Percentiles rank a stretch among this genome's conserved stretches.
Evolutionary conservation across 1,140 invertebrate genomes (phyloP).

Genomic region (Augochlora pura): DNA sequence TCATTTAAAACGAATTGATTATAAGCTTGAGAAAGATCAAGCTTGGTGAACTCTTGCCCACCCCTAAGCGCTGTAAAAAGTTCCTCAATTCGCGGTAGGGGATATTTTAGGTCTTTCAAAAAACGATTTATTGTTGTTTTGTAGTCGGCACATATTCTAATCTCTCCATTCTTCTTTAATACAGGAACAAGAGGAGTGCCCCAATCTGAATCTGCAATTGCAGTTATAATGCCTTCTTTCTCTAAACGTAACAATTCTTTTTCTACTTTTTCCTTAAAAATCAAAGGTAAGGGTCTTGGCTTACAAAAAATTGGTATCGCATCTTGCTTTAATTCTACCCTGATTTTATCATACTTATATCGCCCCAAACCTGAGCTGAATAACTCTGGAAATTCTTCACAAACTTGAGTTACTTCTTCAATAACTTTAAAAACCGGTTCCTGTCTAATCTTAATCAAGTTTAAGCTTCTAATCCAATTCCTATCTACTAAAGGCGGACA

Average conservation of each 20-base stretch:
- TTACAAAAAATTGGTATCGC: not conserved
- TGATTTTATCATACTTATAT: not conserved
- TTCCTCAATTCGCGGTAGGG: too few relatives aligned
- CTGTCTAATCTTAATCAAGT: not conserved
- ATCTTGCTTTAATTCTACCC: not conserved
- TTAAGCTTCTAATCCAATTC: not conserved
- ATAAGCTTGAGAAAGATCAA: too few relatives aligned
- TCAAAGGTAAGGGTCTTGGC: not conserved
- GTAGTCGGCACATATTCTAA: not conserved
- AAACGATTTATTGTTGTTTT: too few relatives aligned
- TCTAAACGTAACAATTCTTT: not conserved
- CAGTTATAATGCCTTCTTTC: not conserved
- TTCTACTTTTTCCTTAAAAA: not conserved
- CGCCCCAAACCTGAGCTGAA: not conserved
- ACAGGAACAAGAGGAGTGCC: not conserved
- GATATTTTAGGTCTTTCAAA: too few relatives aligned
- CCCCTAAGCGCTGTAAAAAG: too few relatives aligned
- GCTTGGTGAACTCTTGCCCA: too few relatives aligned
- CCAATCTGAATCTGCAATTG: not conserved
- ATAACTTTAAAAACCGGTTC: not conserved
- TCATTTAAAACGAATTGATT: too few relatives aligned
- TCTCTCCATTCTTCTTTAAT: not conserved
- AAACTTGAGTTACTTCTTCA: not conserved
- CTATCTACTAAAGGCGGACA: not conserved
- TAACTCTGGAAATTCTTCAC: not conserved